These are phyloP conservation scores for Gobio gobio DNA, from an alignment of 2,113 vertebrate genomes.

Conservation along the genomic window DNA sequence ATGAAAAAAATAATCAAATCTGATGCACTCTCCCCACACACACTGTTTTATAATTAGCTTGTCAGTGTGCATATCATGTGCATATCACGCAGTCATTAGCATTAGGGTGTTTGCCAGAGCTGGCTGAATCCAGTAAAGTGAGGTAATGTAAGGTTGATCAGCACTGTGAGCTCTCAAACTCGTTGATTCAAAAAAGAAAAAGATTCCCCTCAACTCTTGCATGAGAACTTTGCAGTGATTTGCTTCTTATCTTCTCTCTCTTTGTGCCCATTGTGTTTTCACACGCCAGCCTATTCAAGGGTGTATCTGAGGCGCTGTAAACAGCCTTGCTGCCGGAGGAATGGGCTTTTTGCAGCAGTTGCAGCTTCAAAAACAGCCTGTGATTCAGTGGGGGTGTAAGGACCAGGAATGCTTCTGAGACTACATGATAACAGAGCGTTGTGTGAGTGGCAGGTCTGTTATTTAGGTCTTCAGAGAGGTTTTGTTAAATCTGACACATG, in stretches of 20 bases:
- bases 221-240: conserved; percentile 1
- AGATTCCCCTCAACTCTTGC: not conserved
- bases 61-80: not conserved
- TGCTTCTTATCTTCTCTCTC: conserved; percentile 12
- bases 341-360: conserved; percentile 6
- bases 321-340: not conserved
- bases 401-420: conserved; percentile 59
- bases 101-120: not conserved
- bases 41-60: conserved; percentile 14
- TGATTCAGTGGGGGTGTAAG: conserved; percentile 1
- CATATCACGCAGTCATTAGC: not conserved
- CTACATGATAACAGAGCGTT: conserved; percentile 53
- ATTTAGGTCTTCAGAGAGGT: conserved; percentile 52
- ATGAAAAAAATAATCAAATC: conserved; percentile 10
- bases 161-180: not conserved
- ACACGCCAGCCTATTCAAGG: conserved; percentile 9
- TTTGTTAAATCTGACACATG: conserved; percentile 55
- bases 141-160: conserved; percentile 22
- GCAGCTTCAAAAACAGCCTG: conserved; percentile 11
- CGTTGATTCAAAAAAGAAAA: not conserved
- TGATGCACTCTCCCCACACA: not conserved
- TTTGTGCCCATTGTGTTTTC: conserved; percentile 27
- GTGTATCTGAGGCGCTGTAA: conserved; percentile 13
- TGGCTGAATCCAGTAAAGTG: conserved; percentile 3
- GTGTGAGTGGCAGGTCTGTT: conserved; percentile 54